Conservation (phyloP, 2,113 vertebrate species). For the Todiramphus saurophagus region DNA sequence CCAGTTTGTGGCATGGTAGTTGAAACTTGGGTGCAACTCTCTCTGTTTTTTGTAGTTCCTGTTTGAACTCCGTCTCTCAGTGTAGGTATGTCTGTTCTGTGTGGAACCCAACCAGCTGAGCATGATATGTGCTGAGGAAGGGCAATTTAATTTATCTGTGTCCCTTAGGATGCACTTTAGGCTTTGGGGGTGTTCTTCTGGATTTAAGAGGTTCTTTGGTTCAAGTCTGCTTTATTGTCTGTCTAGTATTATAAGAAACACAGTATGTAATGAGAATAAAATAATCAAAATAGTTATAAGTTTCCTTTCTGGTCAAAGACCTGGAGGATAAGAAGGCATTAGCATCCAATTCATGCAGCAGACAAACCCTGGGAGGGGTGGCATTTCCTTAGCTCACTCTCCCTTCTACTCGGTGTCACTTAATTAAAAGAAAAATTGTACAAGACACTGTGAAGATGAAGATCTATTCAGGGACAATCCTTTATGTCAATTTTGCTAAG, state of each 20-base stretch:
- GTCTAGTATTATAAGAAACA: background rate
- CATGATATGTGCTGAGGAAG: background rate
- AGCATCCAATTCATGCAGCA: background rate
- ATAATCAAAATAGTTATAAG: background rate
- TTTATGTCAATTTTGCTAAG: background rate
- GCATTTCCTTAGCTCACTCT: background rate
- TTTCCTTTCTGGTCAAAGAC: background rate
- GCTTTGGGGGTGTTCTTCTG: background rate
- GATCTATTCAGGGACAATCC: background rate
- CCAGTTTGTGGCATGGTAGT: background rate
- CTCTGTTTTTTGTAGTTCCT: background rate
- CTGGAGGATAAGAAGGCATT: background rate
- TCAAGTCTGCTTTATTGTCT: background rate
- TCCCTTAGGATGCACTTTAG: background rate
- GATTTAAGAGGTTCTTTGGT: background rate
- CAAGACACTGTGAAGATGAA: background rate
- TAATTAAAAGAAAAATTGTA: background rate
- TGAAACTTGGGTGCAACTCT: background rate
- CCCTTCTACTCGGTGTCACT: fast-evolving
- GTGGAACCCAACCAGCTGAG: background rate
- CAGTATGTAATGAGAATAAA: background rate
- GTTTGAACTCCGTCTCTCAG: background rate
- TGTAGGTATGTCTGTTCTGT: background rate
- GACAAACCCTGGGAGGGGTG: background rate
- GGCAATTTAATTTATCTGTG: background rate